phyloP scores from a whole-genome alignment of 2,797 vertebrate species.

The Pelobates cultripes region DNA sequence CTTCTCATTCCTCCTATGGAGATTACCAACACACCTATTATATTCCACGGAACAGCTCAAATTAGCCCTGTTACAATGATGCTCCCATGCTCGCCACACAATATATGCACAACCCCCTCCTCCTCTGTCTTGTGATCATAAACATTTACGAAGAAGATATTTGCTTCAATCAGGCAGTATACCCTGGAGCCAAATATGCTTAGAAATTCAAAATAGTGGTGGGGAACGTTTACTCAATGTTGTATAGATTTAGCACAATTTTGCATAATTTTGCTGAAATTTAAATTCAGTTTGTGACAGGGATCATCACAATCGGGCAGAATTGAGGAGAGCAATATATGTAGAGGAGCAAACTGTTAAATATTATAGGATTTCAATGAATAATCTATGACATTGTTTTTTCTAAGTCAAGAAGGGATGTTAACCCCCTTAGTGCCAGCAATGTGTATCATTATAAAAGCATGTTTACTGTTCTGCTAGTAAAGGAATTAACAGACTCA shows the following conservation, averaged over 20 bases:
- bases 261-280: constrained; percentile 43
- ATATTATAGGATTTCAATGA: neutral
- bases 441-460: neutral
- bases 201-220: constrained; percentile 41
- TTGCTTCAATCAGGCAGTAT: constrained; percentile 34
- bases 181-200: constrained; percentile 42
- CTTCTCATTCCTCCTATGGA: constrained; percentile 26
- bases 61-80: constrained; percentile 43
- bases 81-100: constrained; percentile 10
- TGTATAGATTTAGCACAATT: constrained; percentile 37
- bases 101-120: constrained; percentile 32
- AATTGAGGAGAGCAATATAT: constrained; percentile 14
- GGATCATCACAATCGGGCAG: constrained; percentile 23
- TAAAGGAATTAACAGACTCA: neutral
- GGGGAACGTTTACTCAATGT: constrained; percentile 19
- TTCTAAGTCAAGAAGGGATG: neutral
- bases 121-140: constrained; percentile 43
- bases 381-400: constrained; percentile 16
- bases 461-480: neutral
- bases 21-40: constrained; percentile 37
- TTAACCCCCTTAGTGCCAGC: neutral
- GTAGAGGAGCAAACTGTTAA: constrained; percentile 12
- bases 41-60: constrained; percentile 42
- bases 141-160: constrained; percentile 51
- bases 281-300: constrained; percentile 35